Evolutionary conservation across 2,888 invertebrate species (phyloP).

Genomic region (Hoplodrina blanda): DNA sequence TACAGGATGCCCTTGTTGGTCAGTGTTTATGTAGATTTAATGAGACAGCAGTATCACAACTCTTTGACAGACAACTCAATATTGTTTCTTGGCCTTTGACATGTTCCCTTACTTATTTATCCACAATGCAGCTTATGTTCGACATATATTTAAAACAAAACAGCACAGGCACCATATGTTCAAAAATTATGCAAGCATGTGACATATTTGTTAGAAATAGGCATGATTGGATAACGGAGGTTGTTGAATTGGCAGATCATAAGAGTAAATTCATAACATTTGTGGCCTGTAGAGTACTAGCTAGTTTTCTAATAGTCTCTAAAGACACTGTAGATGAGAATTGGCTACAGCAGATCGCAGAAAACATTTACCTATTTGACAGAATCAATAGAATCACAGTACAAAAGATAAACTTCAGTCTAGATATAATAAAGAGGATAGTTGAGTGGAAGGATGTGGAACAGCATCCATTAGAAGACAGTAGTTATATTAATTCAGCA

Average conservation of each 20-base stretch:
- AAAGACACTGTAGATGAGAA: conserved; percentile 95
- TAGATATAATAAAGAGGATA: conserved; percentile 96
- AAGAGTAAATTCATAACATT: conserved; percentile 95
- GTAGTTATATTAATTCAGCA: conserved; percentile 83
- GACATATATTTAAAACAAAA: conserved; percentile 96
- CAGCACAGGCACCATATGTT: conserved; percentile 95
- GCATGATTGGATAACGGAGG: conserved; percentile 95
- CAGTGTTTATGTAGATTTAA: conserved; percentile 95
- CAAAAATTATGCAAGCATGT: conserved; percentile 94
- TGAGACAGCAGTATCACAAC: conserved; percentile 92
- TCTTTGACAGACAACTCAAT: conserved; percentile 92
- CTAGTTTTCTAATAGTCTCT: conserved; percentile 95
- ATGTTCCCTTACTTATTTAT: conserved; percentile 93
- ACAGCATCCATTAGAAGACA: conserved; percentile 95
- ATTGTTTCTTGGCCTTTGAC: conserved; percentile 87
- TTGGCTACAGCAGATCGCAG: conserved; percentile 95
- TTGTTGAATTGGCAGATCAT: conserved; percentile 94
- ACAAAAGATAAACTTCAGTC: conserved; percentile 95
- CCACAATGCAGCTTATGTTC: conserved; percentile 95
- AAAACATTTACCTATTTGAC: conserved; percentile 92
- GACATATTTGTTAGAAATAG: conserved; percentile 95
- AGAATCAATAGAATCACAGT: conserved; percentile 92
- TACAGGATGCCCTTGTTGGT: conserved; percentile 93
- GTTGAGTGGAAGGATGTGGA: conserved; percentile 97
- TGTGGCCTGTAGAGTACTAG: conserved; percentile 94